phyloP scores from a whole-genome alignment of 2,888 invertebrate species.

The Perdita meconis region DNA sequence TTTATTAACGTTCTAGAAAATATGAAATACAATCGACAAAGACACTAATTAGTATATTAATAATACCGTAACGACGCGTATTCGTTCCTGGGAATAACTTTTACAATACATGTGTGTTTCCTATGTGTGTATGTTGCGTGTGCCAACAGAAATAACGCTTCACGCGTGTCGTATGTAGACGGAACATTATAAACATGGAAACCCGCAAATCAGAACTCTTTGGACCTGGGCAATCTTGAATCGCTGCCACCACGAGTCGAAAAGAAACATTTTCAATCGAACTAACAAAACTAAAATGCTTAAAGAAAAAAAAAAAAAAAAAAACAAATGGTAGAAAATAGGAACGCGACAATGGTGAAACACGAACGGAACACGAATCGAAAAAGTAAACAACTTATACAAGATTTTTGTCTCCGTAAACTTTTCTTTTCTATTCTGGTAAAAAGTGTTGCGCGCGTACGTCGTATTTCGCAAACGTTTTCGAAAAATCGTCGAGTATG shows the following conservation, averaged over 20 bases:
- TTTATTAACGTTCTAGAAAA: slow-evolving; percentile 65
- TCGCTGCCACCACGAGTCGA: slow-evolving; percentile 54
- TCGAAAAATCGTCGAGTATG: slow-evolving; percentile 9
- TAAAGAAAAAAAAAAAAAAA: slow-evolving; percentile 4
- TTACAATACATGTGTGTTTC: slow-evolving; percentile 55
- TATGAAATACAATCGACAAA: slow-evolving; percentile 62
- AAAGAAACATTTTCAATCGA: slow-evolving; percentile 18
- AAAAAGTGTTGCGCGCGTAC: slow-evolving; percentile 32
- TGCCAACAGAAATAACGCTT: slow-evolving; percentile 41
- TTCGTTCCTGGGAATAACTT: slow-evolving; percentile 53
- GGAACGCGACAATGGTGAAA: slow-evolving; percentile 11
- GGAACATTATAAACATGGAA: slow-evolving; percentile 47
- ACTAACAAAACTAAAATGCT: no score
- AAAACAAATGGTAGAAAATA: no score
- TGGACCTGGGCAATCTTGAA: slow-evolving; percentile 58
- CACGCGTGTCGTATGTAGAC: slow-evolving; percentile 39
- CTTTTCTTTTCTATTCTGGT: slow-evolving; percentile 3
- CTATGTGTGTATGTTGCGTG: slow-evolving; percentile 2
- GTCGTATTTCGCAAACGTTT: not conserved
- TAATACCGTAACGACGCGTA: slow-evolving; percentile 59
- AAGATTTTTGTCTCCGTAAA: no score
- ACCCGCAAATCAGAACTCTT: slow-evolving; percentile 55
- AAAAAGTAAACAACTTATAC: not conserved
- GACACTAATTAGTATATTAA: slow-evolving; percentile 59
- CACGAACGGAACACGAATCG: slow-evolving; percentile 18